phyloP scores from a whole-genome alignment of 2,888 invertebrate species.

The Ornithoptera priamus region DNA sequence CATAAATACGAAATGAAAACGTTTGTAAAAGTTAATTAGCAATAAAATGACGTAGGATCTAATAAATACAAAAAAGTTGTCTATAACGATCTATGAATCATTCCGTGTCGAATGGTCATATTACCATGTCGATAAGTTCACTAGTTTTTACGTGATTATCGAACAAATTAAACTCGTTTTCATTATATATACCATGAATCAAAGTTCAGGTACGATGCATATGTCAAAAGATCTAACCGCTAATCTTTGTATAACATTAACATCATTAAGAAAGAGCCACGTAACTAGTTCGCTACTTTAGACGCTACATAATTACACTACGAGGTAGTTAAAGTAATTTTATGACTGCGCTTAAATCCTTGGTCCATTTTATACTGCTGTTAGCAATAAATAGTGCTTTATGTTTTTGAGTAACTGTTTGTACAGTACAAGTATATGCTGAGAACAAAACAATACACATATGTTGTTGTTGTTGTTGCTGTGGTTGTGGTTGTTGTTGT shows the following conservation, averaged over 20 bases:
- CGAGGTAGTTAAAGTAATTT: background rate
- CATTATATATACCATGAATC: background rate
- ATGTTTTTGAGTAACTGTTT: background rate
- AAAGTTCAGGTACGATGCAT: background rate
- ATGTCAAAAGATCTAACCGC: background rate
- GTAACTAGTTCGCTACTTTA: background rate
- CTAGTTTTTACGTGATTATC: no score
- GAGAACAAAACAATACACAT: no score
- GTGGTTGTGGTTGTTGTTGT: no score
- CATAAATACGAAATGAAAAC: no score
- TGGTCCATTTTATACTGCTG: background rate
- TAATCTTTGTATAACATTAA: background rate
- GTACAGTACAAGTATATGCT: background rate
- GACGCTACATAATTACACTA: background rate
- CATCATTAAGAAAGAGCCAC: background rate
- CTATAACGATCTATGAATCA: no score
- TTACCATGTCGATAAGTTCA: no score
- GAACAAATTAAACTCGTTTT: background rate
- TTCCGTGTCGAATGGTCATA: no score
- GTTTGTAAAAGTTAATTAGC: no score
- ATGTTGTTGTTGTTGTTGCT: no score
- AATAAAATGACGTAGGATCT: no score
- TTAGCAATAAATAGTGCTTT: constrained; percentile 4
- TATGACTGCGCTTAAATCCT: background rate
- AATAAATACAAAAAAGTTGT: no score